Evolutionary conservation across 53 echinoderm and acorn worm genomes (phyloP).

Genomic region (Antedon mediterranea): DNA sequence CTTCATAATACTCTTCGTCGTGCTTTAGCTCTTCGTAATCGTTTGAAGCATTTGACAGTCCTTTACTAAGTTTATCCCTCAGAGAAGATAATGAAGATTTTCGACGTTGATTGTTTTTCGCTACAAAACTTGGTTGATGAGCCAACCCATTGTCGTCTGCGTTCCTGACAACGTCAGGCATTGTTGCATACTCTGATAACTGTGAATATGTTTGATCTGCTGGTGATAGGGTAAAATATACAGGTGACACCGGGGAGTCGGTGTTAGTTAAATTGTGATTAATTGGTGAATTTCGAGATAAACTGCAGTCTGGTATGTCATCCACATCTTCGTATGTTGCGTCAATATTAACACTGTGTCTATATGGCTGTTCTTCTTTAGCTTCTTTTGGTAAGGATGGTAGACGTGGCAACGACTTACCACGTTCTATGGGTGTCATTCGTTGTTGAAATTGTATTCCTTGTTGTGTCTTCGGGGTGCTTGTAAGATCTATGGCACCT

Average conservation of each 20-base stretch:
- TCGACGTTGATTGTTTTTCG: background rate
- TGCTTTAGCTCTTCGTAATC: background rate
- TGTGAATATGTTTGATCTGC: background rate
- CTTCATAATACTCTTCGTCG: background rate
- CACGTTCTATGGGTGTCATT: background rate
- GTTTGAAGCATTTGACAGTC: background rate
- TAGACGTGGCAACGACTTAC: background rate
- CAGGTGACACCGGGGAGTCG: background rate
- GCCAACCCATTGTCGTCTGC: background rate
- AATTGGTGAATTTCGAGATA: background rate
- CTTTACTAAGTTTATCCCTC: background rate
- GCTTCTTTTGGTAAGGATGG: background rate
- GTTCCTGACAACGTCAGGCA: background rate
- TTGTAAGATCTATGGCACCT: background rate
- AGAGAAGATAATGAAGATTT: background rate
- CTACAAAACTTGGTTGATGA: background rate
- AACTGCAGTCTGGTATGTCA: background rate
- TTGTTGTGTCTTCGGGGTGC: background rate
- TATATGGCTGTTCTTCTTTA: background rate
- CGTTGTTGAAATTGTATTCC: background rate
- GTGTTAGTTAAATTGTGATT: too few species aligned
- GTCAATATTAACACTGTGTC: background rate
- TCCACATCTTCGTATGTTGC: background rate
- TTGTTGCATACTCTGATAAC: background rate
- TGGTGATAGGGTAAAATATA: background rate